Conservation (phyloP, 2,797 vertebrate genomes). For the Discoglossus pictus region DNA sequence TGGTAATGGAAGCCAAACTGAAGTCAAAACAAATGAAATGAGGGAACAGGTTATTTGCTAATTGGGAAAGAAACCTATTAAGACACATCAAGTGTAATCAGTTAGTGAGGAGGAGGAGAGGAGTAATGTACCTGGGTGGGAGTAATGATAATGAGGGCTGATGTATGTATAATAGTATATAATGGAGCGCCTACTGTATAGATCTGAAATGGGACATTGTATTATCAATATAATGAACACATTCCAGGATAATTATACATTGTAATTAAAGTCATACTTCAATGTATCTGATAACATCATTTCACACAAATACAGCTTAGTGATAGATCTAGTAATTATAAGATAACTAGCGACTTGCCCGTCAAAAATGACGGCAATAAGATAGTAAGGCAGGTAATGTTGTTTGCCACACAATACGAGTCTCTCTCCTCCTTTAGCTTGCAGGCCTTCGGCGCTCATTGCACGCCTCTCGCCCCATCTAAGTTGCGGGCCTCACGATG, state of each 20-base stretch:
- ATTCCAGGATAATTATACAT: background rate
- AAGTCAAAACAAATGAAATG: constrained; percentile 17
- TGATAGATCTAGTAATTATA: background rate
- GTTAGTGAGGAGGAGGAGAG: background rate
- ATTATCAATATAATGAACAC: background rate
- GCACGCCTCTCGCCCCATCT: too few species aligned
- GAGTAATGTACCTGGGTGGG: constrained; percentile 4
- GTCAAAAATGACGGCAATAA: too few species aligned
- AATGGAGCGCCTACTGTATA: background rate
- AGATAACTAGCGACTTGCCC: too few species aligned
- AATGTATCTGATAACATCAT: background rate
- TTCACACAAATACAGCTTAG: background rate
- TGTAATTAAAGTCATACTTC: background rate
- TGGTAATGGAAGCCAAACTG: constrained; percentile 3
- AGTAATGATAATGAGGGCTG: background rate
- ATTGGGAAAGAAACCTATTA: constrained; percentile 7
- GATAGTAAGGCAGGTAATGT: too few species aligned
- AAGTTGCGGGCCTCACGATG: too few species aligned
- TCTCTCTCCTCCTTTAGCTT: too few species aligned
- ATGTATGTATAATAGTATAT: background rate
- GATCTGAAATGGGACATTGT: background rate
- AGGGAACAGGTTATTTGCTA: constrained; percentile 7
- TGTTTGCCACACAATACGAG: too few species aligned
- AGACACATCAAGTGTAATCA: background rate
- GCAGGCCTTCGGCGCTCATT: too few species aligned